Evolutionary conservation across 2,888 invertebrate genomes (phyloP), one percentile per base, ranked within the genome.

Genomic region (Lasius fuliginosus): DNA sequence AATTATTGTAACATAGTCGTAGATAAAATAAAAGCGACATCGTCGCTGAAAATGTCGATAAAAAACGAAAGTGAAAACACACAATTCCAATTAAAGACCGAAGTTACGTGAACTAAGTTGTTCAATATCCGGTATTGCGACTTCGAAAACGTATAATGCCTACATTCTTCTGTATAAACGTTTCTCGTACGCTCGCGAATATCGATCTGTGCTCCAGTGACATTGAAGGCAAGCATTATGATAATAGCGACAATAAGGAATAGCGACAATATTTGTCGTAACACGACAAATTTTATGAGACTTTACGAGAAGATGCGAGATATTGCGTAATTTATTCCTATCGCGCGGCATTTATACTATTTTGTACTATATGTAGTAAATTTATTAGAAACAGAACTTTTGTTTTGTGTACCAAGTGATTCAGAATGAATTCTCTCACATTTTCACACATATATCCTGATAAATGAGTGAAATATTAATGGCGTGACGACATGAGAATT

Each of bases 161-260:
- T 83, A 58, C 56, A 56, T 56, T 56, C 33, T 46, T 74, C 85
- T 12, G 69, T 40, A 30, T 15, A 58, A 49, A 30, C 42, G 40
- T 68, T 77, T 77, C 77, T 77, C 69, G 42, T 69, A 69, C 40
- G 40, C 18, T 46, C 42, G 42, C 15, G 30, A 56, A 53, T 77
- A 88, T 85, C 49, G 88, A 89, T 89, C 85, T 77, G 49, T 53
- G 87, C 65, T 87, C 87, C 85, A 79, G 27, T 89, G 89, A 84
- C 87, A 82, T 75, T 60, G 85, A 82, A 88, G 83, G 64, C 69
- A 79, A 85, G 85, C 65, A 68, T 36, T 77, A 36, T 58, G 76
- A 64, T 85, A 67, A 83, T 67, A 74, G 11, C 42, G 33, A 36
- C 33, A 86, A 89, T 85, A 86, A 88, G 86, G 76, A 83, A 85